Evolutionary conservation across 2,113 vertebrate genomes (phyloP).

Genomic region (Alosa alosa): DNA sequence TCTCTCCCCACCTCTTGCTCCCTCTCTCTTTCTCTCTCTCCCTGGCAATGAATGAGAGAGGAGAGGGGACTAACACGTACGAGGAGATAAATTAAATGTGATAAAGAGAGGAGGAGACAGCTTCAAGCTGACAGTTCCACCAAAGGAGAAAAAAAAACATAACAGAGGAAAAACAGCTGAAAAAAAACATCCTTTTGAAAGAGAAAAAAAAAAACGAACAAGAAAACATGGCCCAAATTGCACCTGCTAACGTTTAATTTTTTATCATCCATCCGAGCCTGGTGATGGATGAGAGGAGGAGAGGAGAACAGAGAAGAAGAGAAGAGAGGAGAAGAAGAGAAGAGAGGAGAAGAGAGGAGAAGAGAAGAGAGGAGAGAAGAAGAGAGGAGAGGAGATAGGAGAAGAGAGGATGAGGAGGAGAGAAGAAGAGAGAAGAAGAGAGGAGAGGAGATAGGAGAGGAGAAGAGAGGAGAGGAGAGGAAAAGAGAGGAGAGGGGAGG

Average conservation of each 20-base stretch:
- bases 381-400: not conserved
- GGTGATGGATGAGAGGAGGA: not conserved
- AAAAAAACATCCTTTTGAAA: not conserved
- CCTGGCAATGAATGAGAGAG: not conserved
- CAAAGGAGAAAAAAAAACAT: not conserved
- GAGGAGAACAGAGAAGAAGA: not conserved
- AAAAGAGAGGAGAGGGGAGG: not conserved
- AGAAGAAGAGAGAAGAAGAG: not conserved
- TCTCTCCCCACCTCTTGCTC: not conserved
- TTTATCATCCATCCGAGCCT: not conserved
- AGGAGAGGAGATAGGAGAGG: not conserved
- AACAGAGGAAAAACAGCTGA: not conserved
- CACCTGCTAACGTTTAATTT: not conserved
- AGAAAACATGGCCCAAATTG: not conserved
- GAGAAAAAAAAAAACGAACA: no score
- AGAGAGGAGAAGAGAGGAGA: not conserved
- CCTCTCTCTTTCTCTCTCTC: conserved; percentile 11
- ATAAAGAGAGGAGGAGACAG: not conserved
- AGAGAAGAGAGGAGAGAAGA: not conserved
- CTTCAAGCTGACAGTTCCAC: not conserved
- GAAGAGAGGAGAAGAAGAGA: not conserved
- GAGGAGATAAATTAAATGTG: not conserved
- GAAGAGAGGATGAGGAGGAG: not conserved
- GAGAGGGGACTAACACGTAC: not conserved
- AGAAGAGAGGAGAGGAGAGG: not conserved